These are phyloP conservation scores for Strix uralensis DNA, from an alignment of 2,113 vertebrate genomes.

Conservation along the genomic window DNA sequence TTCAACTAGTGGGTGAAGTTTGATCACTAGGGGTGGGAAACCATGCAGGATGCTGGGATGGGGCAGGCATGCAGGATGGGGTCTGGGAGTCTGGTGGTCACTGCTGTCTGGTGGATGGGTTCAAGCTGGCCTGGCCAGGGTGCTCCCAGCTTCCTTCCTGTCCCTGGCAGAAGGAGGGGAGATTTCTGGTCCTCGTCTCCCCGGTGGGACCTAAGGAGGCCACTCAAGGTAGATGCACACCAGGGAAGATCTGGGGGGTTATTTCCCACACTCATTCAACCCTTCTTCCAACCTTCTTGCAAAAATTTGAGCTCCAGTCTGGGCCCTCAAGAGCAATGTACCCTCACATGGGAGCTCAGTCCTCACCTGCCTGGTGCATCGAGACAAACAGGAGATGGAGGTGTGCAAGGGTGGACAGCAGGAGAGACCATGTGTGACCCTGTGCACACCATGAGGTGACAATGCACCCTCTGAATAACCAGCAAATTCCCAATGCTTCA, in stretches of 20 bases:
- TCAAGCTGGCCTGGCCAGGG: background rate
- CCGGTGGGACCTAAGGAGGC: background rate
- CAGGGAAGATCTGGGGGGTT: background rate
- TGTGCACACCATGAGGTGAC: background rate
- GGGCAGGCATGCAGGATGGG: background rate
- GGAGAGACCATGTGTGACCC: background rate
- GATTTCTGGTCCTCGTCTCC: background rate
- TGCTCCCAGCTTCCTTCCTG: background rate
- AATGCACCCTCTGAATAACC: background rate
- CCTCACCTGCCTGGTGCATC: fast-evolving
- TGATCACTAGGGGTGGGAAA: background rate
- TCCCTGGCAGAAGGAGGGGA: background rate
- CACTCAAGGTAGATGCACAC: background rate
- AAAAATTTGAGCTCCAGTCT: background rate
- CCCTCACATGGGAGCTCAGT: background rate
- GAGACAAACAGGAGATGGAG: background rate
- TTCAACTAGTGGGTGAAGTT: background rate
- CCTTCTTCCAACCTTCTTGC: background rate
- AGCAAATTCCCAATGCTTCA: background rate
- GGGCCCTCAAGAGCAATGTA: fast-evolving
- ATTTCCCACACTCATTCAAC: background rate
- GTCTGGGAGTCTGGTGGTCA: background rate
- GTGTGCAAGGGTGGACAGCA: background rate
- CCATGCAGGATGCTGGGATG: background rate
- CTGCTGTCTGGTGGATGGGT: background rate